These are phyloP conservation scores for Heterodera schachtii DNA, from an alignment of 1,140 invertebrate genomes.

Conservation along the genomic window DNA sequence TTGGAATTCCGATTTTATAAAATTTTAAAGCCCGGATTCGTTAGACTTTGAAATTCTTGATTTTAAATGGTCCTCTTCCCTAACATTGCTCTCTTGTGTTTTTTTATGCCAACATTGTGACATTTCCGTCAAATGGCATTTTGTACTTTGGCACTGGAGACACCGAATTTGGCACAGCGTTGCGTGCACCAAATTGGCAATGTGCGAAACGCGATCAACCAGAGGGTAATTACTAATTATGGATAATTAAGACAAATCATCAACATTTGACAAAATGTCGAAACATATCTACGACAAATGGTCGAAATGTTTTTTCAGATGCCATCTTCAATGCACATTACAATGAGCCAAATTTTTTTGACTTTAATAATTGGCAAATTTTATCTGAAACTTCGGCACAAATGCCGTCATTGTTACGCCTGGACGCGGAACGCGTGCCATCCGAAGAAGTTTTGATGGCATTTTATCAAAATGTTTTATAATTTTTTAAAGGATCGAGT, in stretches of 20 bases:
- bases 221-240: too few species aligned
- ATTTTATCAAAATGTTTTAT: not conserved
- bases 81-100: too few species aligned
- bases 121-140: slow-evolving; percentile 18
- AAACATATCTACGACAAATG: not conserved
- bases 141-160: slow-evolving; percentile 8
- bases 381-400: not conserved
- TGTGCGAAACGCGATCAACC: not conserved
- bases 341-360: slow-evolving; percentile 16
- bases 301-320: slow-evolving; percentile 4
- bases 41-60: too few species aligned
- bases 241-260: not conserved
- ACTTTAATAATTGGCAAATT: slow-evolving; percentile 11
- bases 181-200: not conserved
- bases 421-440: slow-evolving; percentile 21
- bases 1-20: too few species aligned
- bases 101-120: not conserved
- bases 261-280: not conserved
- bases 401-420: not conserved
- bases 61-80: too few species aligned
- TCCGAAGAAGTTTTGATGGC: slow-evolving; percentile 16
- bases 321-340: not conserved
- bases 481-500: slow-evolving; percentile 2
- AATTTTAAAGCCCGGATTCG: too few species aligned
- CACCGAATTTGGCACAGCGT: not conserved